A percentile compares a stretch with the other conserved stretches of the same genome.
Conservation (phyloP, 2,888 invertebrate genomes). For the Pandemis corylana region DNA sequence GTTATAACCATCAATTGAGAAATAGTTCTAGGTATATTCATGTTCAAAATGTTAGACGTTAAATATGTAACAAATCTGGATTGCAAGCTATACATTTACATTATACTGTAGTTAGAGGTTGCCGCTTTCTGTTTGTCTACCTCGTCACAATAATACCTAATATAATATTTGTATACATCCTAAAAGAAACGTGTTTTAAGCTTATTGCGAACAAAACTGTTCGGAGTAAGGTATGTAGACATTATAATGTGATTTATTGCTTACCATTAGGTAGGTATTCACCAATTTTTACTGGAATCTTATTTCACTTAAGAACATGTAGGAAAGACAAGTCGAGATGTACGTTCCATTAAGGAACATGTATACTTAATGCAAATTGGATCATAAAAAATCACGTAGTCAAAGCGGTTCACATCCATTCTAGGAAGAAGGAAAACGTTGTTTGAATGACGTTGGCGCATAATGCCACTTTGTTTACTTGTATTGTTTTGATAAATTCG, state of each 20-base stretch:
- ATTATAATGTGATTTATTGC: neutral
- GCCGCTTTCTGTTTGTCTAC: neutral
- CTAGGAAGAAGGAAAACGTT: neutral
- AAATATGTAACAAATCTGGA: too few relatives aligned
- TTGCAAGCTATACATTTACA: too few relatives aligned
- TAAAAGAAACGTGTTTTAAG: neutral
- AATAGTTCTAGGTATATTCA: too few relatives aligned
- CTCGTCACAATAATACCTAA: neutral
- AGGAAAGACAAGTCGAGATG: neutral
- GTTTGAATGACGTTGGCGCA: neutral
- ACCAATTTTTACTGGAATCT: neutral
- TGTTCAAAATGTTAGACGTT: too few relatives aligned
- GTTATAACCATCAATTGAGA: too few relatives aligned
- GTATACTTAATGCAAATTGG: constrained; percentile 13
- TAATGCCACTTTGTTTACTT: neutral
- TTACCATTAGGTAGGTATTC: constrained; percentile 1
- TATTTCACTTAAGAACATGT: neutral
- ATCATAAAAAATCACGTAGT: neutral
- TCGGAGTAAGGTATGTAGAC: neutral
- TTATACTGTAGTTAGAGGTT: neutral
- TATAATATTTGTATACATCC: neutral
- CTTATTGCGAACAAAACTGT: neutral
- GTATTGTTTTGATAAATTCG: neutral
- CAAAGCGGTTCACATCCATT: neutral
- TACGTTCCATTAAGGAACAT: constrained; percentile 9